These are phyloP conservation scores for Otis tarda DNA, from an alignment of 2,113 vertebrate genomes.

Conservation along the genomic window DNA sequence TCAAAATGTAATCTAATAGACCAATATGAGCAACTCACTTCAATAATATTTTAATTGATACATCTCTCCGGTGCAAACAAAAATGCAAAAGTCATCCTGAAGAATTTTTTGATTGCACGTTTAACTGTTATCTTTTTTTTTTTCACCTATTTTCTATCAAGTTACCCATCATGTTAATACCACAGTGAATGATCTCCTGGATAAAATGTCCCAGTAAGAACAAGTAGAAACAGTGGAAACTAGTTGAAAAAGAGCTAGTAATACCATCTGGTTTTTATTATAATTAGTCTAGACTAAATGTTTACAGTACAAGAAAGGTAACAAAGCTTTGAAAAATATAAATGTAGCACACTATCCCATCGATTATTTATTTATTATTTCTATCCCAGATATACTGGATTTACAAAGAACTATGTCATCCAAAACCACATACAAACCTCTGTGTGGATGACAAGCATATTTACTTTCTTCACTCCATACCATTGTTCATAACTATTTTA, in stretches of 20 bases:
- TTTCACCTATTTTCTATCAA: not conserved
- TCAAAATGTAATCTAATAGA: not conserved
- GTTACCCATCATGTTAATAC: not conserved
- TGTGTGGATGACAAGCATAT: not conserved
- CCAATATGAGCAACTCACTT: not conserved
- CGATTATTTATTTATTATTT: not conserved
- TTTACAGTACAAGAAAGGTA: not conserved
- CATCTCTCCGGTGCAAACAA: not conserved
- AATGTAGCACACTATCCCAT: not conserved
- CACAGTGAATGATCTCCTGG: not conserved
- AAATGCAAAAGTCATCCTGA: not conserved
- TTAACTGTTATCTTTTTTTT: not conserved
- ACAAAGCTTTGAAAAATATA: not conserved
- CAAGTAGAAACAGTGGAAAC: not conserved
- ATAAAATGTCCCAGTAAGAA: not conserved
- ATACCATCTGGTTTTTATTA: not conserved
- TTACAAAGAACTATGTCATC: not conserved
- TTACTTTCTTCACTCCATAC: not conserved
- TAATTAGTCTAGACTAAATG: not conserved
- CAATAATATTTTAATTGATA: not conserved
- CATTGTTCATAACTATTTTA: not conserved
- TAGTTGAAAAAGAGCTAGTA: not conserved
- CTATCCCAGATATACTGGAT: not conserved
- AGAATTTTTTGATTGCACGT: not conserved
- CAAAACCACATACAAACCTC: not conserved